These are phyloP conservation scores for Arrhopalites spinosus DNA, from an alignment of 2,888 invertebrate species.

Conservation along the genomic window DNA sequence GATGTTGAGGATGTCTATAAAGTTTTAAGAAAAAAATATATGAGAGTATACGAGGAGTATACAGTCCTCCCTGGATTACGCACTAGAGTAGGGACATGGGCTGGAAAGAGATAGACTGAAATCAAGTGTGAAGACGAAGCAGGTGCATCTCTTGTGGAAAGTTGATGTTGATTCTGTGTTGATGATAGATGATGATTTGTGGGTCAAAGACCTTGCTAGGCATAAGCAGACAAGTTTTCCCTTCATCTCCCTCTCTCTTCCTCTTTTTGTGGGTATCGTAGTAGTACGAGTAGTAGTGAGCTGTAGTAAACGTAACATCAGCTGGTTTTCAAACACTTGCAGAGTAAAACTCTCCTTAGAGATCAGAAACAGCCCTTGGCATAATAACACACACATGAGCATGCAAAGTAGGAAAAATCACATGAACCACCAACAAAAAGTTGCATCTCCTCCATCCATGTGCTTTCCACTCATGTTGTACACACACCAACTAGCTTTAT, in stretches of 20 bases:
- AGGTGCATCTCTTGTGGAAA: slow-evolving; percentile 38
- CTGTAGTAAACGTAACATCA: too few species aligned
- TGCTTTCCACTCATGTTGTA: too few species aligned
- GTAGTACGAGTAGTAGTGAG: not conserved
- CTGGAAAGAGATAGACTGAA: slow-evolving; percentile 12
- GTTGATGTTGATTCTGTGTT: slow-evolving; percentile 35
- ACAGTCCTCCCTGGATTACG: not conserved
- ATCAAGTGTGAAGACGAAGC: slow-evolving; percentile 28
- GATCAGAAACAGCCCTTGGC: not conserved
- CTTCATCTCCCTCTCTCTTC: slow-evolving; percentile 2
- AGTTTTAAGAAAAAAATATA: too few species aligned
- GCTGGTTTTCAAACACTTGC: slow-evolving; percentile 7
- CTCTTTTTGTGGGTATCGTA: not conserved
- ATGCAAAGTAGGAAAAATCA: slow-evolving; percentile 7
- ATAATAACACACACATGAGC: slow-evolving; percentile 3
- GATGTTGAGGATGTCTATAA: not conserved
- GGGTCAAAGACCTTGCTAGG: slow-evolving; percentile 40
- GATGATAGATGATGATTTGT: slow-evolving; percentile 42
- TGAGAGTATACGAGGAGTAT: not conserved
- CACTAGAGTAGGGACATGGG: not conserved
- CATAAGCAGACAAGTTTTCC: slow-evolving; percentile 4
- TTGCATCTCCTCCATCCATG: too few species aligned
- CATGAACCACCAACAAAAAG: not conserved
- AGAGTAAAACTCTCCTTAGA: not conserved
- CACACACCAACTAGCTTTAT: too few species aligned